Conservation (phyloP, 2,113 vertebrate genomes). For the Hydropotes inermis region DNA sequence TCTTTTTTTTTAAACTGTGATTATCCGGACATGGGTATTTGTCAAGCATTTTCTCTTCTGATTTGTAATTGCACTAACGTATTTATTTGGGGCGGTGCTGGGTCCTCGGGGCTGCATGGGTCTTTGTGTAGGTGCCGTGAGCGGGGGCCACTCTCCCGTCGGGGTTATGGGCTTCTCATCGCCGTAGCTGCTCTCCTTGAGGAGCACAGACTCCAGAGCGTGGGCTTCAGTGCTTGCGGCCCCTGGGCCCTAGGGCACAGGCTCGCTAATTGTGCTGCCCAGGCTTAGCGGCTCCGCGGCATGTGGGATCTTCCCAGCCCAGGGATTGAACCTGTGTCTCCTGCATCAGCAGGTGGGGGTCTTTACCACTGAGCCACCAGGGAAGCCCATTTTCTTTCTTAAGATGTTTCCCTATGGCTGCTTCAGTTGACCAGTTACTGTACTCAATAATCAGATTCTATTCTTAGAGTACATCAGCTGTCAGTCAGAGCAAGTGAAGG, state of each 20-base stretch:
- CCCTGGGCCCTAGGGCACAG: background rate
- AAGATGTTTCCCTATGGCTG: background rate
- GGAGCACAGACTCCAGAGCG: background rate
- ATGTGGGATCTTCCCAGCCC: background rate
- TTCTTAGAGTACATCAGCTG: background rate
- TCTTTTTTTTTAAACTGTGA: background rate
- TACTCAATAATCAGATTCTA: background rate
- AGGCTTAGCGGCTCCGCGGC: accelerated
- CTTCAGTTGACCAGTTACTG: background rate
- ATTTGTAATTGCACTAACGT: background rate
- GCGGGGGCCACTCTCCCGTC: accelerated
- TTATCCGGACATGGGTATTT: background rate
- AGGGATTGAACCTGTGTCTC: background rate
- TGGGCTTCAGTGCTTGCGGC: background rate
- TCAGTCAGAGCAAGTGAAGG: background rate
- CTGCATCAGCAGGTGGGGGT: background rate
- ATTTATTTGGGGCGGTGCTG: accelerated
- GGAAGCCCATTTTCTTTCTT: background rate
- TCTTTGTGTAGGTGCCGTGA: background rate
- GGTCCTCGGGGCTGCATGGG: accelerated
- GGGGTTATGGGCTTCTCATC: background rate
- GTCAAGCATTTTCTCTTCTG: background rate
- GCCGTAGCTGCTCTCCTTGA: background rate
- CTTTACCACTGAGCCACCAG: background rate
- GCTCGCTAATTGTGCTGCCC: background rate